phyloP scores from a whole-genome alignment of 2,797 vertebrate species.

The Etheostoma perlongum region DNA sequence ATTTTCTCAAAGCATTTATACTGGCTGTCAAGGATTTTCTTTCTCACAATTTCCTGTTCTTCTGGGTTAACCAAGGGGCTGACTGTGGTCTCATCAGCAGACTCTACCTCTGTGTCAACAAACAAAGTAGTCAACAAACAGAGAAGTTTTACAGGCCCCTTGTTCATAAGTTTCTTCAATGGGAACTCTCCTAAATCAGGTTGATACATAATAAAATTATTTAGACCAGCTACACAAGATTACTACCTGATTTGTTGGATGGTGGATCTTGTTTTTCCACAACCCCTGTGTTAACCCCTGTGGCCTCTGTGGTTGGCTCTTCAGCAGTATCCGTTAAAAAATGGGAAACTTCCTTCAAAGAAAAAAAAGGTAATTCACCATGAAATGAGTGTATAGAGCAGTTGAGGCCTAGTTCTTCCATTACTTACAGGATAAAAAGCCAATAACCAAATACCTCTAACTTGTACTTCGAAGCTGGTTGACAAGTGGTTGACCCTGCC shows the following conservation, averaged over 20 bases:
- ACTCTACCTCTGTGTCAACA: constrained; percentile 77
- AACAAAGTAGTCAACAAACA: neutral
- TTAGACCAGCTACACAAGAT: neutral
- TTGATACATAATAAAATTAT: neutral
- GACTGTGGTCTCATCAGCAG: constrained; percentile 81
- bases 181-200: neutral
- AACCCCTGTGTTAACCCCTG: constrained; percentile 55
- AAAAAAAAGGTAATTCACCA: neutral
- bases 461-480: constrained; percentile 86
- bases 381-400: neutral
- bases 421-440: constrained; percentile 26
- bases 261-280: constrained; percentile 83
- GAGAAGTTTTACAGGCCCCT: neutral
- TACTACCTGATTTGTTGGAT: constrained; percentile 89
- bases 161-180: neutral
- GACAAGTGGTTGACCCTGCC: constrained; percentile 89
- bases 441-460: constrained; percentile 83
- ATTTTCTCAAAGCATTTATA: constrained; percentile 96
- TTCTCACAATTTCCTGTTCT: constrained; percentile 74
- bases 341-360: constrained; percentile 74
- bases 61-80: constrained; percentile 78
- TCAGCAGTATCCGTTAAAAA: constrained; percentile 77
- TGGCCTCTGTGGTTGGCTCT: constrained; percentile 79
- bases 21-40: constrained; percentile 93
- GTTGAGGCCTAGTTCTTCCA: neutral